A percentile compares a stretch with the other conserved stretches of the same genome.
phyloP scores from a whole-genome alignment of 2,888 invertebrate species.

The Colletes collaris region DNA sequence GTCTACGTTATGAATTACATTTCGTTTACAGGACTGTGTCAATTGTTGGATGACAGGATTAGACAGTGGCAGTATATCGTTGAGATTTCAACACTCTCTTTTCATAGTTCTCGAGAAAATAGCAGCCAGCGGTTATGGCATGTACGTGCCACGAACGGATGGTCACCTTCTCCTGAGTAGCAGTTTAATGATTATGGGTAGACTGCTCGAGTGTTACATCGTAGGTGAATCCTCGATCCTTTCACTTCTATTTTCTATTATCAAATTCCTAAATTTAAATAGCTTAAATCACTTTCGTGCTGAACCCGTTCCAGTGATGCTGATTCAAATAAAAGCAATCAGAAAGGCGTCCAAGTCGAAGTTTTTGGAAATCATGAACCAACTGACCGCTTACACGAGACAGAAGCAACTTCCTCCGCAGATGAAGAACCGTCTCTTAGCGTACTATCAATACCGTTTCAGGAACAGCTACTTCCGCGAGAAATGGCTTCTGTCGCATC shows the following conservation, averaged over 20 bases:
- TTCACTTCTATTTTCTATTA: not conserved
- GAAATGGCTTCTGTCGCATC: slow-evolving; percentile 75
- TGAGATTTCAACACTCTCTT: slow-evolving; percentile 72
- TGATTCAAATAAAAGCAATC: slow-evolving; percentile 75
- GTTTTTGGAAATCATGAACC: slow-evolving; percentile 81
- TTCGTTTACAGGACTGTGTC: slow-evolving; percentile 66
- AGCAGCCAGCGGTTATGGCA: slow-evolving; percentile 75
- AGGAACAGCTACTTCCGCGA: slow-evolving; percentile 82
- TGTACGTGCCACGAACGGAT: slow-evolving; percentile 65
- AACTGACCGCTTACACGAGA: slow-evolving; percentile 80
- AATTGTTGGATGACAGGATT: slow-evolving; percentile 73
- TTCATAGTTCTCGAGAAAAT: slow-evolving; percentile 78
- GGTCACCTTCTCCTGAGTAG: slow-evolving; percentile 73
- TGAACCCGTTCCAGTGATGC: slow-evolving; percentile 72
- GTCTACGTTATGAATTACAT: not conserved
- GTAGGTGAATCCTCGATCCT: slow-evolving; percentile 65
- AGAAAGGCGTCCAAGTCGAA: slow-evolving; percentile 78
- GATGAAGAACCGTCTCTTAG: slow-evolving; percentile 78
- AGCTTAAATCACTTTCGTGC: too few species aligned
- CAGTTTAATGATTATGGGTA: slow-evolving; percentile 76
- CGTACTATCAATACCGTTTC: slow-evolving; percentile 82
- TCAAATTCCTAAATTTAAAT: too few species aligned
- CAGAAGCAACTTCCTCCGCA: slow-evolving; percentile 81
- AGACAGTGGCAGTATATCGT: slow-evolving; percentile 23
- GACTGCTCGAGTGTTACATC: slow-evolving; percentile 75